Conservation (phyloP, 2,797 vertebrate species). For the Notamacropus eugenii region DNA sequence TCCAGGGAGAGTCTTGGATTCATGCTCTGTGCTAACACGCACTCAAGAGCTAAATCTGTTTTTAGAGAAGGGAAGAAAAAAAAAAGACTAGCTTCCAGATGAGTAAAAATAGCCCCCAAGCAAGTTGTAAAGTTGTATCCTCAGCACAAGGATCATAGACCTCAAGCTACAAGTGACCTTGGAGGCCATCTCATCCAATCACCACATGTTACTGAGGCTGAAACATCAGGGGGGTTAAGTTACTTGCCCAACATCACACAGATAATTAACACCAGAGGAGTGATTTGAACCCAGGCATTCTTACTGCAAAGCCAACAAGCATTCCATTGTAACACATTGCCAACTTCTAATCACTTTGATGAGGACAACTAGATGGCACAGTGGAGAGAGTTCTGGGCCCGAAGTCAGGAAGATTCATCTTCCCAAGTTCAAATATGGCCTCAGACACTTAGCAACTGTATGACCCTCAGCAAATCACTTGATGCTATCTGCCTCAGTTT, state of each 20-base stretch:
- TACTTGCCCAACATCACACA: neutral
- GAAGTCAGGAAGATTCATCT: neutral
- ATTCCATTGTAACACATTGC: neutral
- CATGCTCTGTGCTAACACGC: conserved; percentile 32
- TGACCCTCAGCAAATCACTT: neutral
- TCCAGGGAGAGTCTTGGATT: conserved; percentile 39
- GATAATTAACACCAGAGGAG: neutral
- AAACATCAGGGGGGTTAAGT: neutral
- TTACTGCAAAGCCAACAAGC: neutral
- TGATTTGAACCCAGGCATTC: neutral
- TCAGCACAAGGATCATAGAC: neutral
- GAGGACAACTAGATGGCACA: neutral
- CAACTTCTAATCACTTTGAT: neutral
- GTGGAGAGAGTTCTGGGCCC: neutral
- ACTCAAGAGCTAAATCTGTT: conserved; percentile 25
- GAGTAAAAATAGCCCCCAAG: neutral
- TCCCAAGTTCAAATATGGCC: neutral
- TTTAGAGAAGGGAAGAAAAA: neutral
- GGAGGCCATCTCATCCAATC: neutral
- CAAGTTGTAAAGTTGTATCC: neutral
- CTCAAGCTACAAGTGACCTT: neutral
- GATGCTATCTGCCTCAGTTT: neutral
- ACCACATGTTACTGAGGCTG: neutral
- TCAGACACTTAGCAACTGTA: neutral
- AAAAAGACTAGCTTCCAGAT: conserved; percentile 2